Conservation (phyloP, 2,113 vertebrate species). For the Onychostruthus taczanowskii region DNA sequence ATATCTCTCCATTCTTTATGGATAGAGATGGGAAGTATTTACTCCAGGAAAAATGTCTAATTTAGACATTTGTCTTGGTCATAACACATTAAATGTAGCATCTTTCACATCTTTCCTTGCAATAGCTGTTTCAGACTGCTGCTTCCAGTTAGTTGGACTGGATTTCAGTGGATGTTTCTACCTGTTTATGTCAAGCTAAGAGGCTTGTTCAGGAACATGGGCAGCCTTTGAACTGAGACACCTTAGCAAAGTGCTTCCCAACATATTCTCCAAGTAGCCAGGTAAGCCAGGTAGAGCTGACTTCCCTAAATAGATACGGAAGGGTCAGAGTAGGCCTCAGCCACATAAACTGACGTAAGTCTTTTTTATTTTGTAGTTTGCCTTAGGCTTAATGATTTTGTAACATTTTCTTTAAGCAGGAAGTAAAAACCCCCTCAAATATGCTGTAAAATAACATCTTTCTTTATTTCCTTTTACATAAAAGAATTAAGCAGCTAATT, state of each 20-base stretch:
- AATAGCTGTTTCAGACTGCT: not conserved
- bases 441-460: not conserved
- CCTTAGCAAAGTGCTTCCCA: not conserved
- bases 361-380: not conserved
- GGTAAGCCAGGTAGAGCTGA: not conserved
- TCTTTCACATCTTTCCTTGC: not conserved
- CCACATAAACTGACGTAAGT: not conserved
- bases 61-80: not conserved
- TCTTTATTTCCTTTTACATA: not conserved
- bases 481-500: not conserved
- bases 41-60: not conserved
- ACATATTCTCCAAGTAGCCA: accelerated
- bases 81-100: not conserved
- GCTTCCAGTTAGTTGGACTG: not conserved
- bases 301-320: not conserved
- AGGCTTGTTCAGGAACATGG: not conserved
- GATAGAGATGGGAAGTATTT: not conserved
- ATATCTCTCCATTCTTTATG: not conserved
- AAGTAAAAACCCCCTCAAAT: not conserved
- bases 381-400: not conserved
- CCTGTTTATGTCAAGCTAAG: not conserved
- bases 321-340: not conserved
- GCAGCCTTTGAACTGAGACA: not conserved
- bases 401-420: not conserved
- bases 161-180: not conserved